phyloP scores from a whole-genome alignment of 2,888 invertebrate genomes.

The Synergus laeviventris region DNA sequence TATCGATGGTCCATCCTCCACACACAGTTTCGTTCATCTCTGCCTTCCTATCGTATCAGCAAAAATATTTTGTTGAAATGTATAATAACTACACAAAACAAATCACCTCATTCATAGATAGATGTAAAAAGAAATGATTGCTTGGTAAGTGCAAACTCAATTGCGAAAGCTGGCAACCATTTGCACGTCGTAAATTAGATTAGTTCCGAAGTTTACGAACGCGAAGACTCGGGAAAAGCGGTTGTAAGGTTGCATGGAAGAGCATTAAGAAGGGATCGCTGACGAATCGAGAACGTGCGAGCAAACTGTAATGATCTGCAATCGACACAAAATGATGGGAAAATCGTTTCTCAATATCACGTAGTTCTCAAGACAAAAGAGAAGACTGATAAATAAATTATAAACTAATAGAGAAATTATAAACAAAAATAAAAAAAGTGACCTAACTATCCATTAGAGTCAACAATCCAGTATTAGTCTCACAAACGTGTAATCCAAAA shows the following conservation, averaged over 20 bases:
- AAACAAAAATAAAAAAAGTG: not conserved
- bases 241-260: slow-evolving; percentile 59
- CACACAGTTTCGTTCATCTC: slow-evolving; percentile 40
- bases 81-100: not conserved
- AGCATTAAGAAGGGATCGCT: slow-evolving; percentile 65
- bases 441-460: slow-evolving; percentile 48
- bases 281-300: slow-evolving; percentile 65
- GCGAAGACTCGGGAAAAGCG: slow-evolving; percentile 56
- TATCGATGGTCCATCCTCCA: not conserved
- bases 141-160: slow-evolving; percentile 58
- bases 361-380: not conserved
- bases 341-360: not conserved
- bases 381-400: too few species aligned
- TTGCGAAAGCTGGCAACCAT: slow-evolving; percentile 59
- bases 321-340: slow-evolving; percentile 45
- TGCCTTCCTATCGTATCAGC: slow-evolving; percentile 41
- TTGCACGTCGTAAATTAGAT: slow-evolving; percentile 72
- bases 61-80: slow-evolving; percentile 46
- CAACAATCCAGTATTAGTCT: not conserved
- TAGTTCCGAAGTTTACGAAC: slow-evolving; percentile 70
- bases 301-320: slow-evolving; percentile 59
- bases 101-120: not conserved
- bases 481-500: not conserved
- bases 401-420: not conserved
- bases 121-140: slow-evolving; percentile 55